Conservation (phyloP, 2,888 invertebrate genomes). For the Oscheius sp. region DNA sequence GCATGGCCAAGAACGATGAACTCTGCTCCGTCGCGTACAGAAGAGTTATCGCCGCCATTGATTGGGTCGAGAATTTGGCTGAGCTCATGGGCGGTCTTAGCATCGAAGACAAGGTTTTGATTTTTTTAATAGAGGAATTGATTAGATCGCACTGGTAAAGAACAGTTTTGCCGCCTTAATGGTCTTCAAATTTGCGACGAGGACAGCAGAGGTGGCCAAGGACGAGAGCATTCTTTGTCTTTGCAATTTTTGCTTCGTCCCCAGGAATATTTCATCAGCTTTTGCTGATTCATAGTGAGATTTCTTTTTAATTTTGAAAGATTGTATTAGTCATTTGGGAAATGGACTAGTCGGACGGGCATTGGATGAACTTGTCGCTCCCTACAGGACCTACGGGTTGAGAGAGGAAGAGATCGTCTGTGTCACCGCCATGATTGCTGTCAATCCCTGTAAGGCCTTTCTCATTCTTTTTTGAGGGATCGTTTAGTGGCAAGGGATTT, state of each 20-base stretch:
- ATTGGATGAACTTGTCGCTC: conserved; percentile 62
- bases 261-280: conserved; percentile 63
- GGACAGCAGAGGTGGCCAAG: conserved; percentile 57
- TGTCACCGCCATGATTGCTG: conserved; percentile 61
- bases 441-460: conserved; percentile 61
- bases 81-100: conserved; percentile 57
- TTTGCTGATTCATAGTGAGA: conserved; percentile 65
- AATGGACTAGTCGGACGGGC: conserved; percentile 64
- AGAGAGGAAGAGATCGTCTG: conserved; percentile 66
- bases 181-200: conserved; percentile 62
- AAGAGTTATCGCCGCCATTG: conserved; percentile 65
- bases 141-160: conserved; percentile 57
- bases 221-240: conserved; percentile 62
- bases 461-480: background rate
- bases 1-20: conserved; percentile 66
- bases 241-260: conserved; percentile 67
- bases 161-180: conserved; percentile 56
- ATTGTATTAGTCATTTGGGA: conserved; percentile 59
- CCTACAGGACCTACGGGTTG: conserved; percentile 58
- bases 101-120: conserved; percentile 61
- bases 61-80: conserved; percentile 64
- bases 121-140: background rate
- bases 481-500: conserved; percentile 62
- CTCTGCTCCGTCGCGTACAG: conserved; percentile 63
- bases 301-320: background rate